These are phyloP conservation scores for Achatina immaculata DNA, from an alignment of 1,140 invertebrate genomes.

Conservation along the genomic window DNA sequence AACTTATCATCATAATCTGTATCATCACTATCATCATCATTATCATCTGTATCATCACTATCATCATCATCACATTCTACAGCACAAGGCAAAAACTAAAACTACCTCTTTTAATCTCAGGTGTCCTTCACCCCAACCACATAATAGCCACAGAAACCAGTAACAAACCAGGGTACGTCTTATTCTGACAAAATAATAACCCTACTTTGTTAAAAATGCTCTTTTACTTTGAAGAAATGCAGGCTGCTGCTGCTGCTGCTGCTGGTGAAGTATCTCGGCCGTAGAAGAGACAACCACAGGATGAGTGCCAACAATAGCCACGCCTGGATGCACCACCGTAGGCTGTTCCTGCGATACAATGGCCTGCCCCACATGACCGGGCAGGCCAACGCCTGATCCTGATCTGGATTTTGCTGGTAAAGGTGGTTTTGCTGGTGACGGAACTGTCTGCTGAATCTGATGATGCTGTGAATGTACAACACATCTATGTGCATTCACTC, in stretches of 20 bases:
- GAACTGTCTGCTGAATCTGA: slow-evolving; percentile 8
- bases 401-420: slow-evolving; percentile 34
- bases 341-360: slow-evolving; percentile 8
- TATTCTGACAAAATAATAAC: no score
- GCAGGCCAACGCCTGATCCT: slow-evolving; percentile 25
- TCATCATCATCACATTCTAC: no score
- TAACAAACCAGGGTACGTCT: no score
- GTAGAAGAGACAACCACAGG: background rate
- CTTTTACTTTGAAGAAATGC: slow-evolving; percentile 60
- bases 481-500: no score
- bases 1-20: no score
- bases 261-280: background rate
- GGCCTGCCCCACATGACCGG: slow-evolving; percentile 23
- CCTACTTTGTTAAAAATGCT: no score
- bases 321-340: background rate
- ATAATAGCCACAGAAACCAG: no score
- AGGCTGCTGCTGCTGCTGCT: slow-evolving; percentile 44
- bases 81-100: no score
- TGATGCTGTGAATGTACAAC: slow-evolving; percentile 36
- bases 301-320: slow-evolving; percentile 1
- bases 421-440: slow-evolving; percentile 16
- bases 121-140: no score
- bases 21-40: no score
- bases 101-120: no score
- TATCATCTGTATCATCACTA: no score